These are phyloP conservation scores for Helleia helle DNA, from an alignment of 2,888 invertebrate species.

Conservation along the genomic window DNA sequence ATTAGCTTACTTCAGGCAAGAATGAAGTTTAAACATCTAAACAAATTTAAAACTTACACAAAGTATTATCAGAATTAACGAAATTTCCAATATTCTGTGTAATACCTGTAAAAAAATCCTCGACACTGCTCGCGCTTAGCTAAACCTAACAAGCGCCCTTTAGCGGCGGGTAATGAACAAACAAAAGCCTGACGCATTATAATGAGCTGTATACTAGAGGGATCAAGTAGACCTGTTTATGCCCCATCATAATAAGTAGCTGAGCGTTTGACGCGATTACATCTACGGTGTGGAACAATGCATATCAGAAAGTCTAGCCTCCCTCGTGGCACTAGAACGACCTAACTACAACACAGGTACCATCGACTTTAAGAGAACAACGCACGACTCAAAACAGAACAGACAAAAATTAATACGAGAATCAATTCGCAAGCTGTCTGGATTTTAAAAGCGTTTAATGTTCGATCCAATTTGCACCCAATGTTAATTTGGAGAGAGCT, in stretches of 20 bases:
- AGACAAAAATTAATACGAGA: neutral
- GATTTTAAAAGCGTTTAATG: constrained; percentile 1
- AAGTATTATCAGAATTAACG: no score
- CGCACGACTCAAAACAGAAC: neutral
- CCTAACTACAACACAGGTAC: neutral
- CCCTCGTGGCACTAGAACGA: neutral
- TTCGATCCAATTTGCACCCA: constrained; percentile 3
- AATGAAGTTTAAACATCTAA: no score
- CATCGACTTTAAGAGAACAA: neutral
- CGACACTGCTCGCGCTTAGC: no score
- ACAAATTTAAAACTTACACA: no score
- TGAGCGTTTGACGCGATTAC: constrained; percentile 44
- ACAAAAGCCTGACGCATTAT: neutral
- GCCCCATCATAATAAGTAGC: constrained; percentile 38
- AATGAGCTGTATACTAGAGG: neutral
- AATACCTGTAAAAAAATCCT: no score
- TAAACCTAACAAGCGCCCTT: neutral
- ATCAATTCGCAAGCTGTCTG: constrained; percentile 3
- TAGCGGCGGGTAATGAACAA: constrained; percentile 3
- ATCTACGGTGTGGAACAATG: constrained; percentile 38
- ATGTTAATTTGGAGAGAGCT: neutral
- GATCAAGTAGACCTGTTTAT: constrained; percentile 2
- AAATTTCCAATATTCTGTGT: no score
- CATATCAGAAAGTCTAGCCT: constrained; percentile 37
- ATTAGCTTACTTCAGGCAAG: no score